Evolutionary conservation across 2,888 invertebrate species (phyloP).

Genomic region (Scaptomyza flava): DNA sequence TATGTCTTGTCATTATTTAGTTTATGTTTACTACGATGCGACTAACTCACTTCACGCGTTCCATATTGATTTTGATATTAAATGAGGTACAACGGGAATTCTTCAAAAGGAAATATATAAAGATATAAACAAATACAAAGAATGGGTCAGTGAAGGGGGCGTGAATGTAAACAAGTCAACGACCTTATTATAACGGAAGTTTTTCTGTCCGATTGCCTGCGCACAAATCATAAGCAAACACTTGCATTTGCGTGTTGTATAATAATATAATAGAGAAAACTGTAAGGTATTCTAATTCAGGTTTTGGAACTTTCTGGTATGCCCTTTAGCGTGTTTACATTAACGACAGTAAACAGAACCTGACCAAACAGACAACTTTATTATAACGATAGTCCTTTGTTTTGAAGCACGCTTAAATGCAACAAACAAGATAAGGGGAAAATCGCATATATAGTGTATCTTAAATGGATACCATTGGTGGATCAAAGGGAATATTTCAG

Average conservation of each 20-base stretch:
- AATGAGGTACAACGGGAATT: conserved; percentile 7
- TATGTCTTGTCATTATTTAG: conserved; percentile 2
- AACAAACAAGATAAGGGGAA: too few species aligned
- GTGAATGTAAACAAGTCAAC: conserved; percentile 32
- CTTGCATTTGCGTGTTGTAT: neutral
- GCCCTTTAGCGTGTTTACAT: neutral
- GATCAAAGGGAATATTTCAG: neutral
- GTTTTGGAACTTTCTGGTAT: neutral
- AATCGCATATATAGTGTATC: neutral
- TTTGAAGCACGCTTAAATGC: too few species aligned
- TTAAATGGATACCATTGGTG: neutral
- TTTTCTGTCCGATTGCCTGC: neutral
- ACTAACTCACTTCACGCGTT: conserved; percentile 9
- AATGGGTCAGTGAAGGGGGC: neutral
- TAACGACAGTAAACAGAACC: conserved; percentile 7
- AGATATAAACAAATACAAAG: neutral
- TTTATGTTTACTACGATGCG: conserved; percentile 23
- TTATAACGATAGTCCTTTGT: neutral
- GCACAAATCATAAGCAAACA: neutral
- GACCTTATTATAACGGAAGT: conserved; percentile 36
- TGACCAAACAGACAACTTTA: neutral
- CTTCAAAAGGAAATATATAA: conserved; percentile 13
- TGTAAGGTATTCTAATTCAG: neutral
- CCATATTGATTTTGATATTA: conserved; percentile 38
- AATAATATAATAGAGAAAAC: neutral